Evolutionary conservation across 2,888 invertebrate species (phyloP), one percentile per base, ranked within the genome.

Genomic region (Unio pictorum): DNA sequence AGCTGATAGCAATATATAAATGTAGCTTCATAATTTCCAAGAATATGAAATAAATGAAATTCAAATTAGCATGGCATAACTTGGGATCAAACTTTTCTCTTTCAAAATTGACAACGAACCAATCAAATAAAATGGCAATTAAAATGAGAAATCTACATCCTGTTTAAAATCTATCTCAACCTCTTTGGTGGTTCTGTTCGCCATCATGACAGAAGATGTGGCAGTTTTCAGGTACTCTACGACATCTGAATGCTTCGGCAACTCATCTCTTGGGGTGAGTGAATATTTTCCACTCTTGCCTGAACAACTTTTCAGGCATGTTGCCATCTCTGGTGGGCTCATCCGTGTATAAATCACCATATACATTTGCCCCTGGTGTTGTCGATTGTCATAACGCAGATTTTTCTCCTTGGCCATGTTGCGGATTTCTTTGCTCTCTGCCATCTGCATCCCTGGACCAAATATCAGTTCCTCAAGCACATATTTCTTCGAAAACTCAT

Each of bases 281-380:
- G 68, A 58, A 61, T 77, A 84, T 67, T 82, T 84, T 2, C 82
- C 84, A 61, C 77, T 78, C n/a, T 70, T 69, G n/a, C 59, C 66
- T 6, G 63, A 61, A 17, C 58, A 67, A 15, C 65, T 63, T 64
- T 72, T 76, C 20, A 81, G 30, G 11, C 70, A 34, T 26, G 66
- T 57, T 0, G 72, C 76, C 69, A 82, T 69, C 23, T 76, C 74
- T 20, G 71, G 68, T 58, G 78, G 81, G n/a, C 69, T 66, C 45
- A 73, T 62, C 57, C 70, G 77, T 59, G 75, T 73, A 64, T 76
- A 78, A n/a, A 82, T 72, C 20, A 76, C 56, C 18, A 73, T n/a
- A 62, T 79, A 81, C 0, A 74, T 65, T 55, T 79, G 66, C 5
- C 78, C 81, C 17, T 76, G 66, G 30, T 74, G 64, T 45, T 82